These are phyloP conservation scores for Rhinoptilus africanus DNA, from an alignment of 2,113 vertebrate species.

Conservation along the genomic window DNA sequence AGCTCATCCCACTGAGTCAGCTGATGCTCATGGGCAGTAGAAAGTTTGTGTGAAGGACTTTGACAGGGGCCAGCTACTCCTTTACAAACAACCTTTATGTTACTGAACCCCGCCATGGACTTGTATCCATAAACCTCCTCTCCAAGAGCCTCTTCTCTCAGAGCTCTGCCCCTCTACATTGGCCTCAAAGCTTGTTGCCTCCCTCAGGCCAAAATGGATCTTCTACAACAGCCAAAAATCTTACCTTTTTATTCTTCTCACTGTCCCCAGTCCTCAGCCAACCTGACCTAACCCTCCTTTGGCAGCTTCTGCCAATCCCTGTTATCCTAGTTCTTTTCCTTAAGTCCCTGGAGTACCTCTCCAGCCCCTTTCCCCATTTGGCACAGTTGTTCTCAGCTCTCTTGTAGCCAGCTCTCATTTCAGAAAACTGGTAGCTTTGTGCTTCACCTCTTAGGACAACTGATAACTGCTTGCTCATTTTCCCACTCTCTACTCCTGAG, in stretches of 20 bases:
- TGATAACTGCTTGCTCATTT: background rate
- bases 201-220: background rate
- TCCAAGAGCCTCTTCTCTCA: background rate
- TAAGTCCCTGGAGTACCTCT: background rate
- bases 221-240: background rate
- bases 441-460: background rate
- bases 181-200: background rate
- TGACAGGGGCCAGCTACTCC: background rate
- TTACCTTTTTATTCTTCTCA: background rate
- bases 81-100: background rate
- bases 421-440: background rate
- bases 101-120: background rate
- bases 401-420: background rate
- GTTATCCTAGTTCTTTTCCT: background rate
- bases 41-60: background rate
- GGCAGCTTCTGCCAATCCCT: background rate
- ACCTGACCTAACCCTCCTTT: background rate
- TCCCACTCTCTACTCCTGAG: background rate
- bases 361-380: background rate
- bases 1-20: background rate
- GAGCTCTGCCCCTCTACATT: background rate
- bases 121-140: background rate
- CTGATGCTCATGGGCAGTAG: background rate
- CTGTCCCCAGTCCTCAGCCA: background rate
- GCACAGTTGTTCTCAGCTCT: background rate